A percentile compares a stretch with the other conserved stretches of the same genome.
Evolutionary conservation across 2,113 vertebrate genomes (phyloP).

Genomic region (Eonycteris spelaea): DNA sequence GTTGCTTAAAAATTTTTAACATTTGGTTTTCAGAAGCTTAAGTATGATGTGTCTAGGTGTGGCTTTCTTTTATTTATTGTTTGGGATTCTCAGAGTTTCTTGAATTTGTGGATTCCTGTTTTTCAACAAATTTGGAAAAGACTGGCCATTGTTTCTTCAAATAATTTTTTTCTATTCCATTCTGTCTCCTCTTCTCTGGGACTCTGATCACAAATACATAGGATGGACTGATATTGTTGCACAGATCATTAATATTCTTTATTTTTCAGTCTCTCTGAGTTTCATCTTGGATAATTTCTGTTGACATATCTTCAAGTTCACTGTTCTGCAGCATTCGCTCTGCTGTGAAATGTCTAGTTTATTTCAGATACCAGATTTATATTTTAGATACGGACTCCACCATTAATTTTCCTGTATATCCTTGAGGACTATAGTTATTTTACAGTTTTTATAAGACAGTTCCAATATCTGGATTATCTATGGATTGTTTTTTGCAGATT

Average conservation of each 20-base stretch:
- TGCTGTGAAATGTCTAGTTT: not conserved
- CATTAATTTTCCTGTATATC: not conserved
- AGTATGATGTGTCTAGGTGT: not conserved
- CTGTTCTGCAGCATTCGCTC: not conserved
- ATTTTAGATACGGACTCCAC: not conserved
- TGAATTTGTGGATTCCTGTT: not conserved
- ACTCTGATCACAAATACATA: not conserved
- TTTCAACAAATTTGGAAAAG: not conserved
- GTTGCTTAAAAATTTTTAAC: not conserved
- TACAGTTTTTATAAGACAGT: not conserved
- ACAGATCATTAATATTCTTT: not conserved
- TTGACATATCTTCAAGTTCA: not conserved
- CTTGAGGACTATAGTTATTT: not conserved
- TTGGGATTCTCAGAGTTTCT: not conserved
- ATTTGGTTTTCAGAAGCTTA: not conserved
- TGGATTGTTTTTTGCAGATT: not conserved
- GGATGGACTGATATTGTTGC: not conserved
- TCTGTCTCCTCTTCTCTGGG: not conserved
- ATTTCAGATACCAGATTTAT: not conserved
- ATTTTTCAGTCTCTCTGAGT: not conserved
- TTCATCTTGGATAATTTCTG: not conserved
- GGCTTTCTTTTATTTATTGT: not conserved
- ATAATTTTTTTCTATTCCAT: not conserved
- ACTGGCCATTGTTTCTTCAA: not conserved
- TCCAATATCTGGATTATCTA: not conserved